Evolutionary conservation across 2,797 vertebrate genomes (phyloP), one percentile per base, ranked within the genome.

Genomic region (Myotis daubentonii): DNA sequence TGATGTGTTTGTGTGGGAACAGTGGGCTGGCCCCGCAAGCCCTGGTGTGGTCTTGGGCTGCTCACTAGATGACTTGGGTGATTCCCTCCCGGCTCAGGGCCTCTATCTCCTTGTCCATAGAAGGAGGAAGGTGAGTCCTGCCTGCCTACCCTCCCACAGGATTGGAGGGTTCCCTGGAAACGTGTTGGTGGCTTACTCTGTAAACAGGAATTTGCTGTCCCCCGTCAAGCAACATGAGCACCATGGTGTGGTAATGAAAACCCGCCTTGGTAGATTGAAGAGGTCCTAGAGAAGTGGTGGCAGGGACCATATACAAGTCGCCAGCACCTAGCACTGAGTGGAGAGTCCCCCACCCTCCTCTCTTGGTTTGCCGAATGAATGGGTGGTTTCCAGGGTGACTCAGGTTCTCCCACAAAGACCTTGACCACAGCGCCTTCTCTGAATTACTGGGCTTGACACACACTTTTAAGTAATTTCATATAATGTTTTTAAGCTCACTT

Each of bases 391-490:
- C 3, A 5, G 15, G 5, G 44, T 70, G 49, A 17, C 53, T 38
- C 49, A 23, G 38, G 17, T 23, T 3, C 33, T 70, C 89, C 57
- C 41, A 7, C 72, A 36, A 5, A 87, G 17, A 8, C n/a, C 13
- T 55, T 19, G 0, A 8, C 25, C 17, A 8, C 17, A 47, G 33
- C 23, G 0, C 20, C 38, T 90, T 79, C 91, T 91, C 65, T 76
- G 20, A 92, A 68, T 57, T 55, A 16, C 22, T 53, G 30, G 38
- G 41, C 33, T 68, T 82, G 55, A 28, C 51, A 65, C 13, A 53
- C 12, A 47, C 82, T 89, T 80, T 62, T 53, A 70, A 62, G 55
- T 87, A 33, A 83, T 38, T 88, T 71, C 23, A n/a, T 38, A 8
- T 25, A 49, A 12, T 36, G 57, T 68, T 78, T 65, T 53, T 8